phyloP scores from a whole-genome alignment of 2,888 invertebrate genomes.

The Tetragonula carbonaria region DNA sequence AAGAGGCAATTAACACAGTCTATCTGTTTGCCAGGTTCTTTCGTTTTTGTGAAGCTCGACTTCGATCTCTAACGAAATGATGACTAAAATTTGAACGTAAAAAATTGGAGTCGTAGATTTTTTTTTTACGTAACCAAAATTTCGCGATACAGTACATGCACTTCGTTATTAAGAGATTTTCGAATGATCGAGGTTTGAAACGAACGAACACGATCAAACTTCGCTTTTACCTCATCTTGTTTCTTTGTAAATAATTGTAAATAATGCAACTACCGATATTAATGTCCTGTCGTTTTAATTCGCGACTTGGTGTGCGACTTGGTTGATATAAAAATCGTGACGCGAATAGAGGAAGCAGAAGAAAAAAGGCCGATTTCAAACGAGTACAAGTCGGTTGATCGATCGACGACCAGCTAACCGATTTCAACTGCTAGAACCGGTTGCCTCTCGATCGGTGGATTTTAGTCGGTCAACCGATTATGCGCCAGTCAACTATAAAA shows the following conservation, averaged over 20 bases:
- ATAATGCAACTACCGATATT: neutral
- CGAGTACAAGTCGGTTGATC: slow-evolving; percentile 25
- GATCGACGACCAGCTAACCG: slow-evolving; percentile 20
- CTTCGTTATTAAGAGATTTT: no score
- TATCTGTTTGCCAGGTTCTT: no score
- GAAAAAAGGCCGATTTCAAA: slow-evolving; percentile 24
- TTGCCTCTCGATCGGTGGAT: slow-evolving; percentile 30
- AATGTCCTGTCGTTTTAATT: no score
- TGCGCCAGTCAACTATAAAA: neutral
- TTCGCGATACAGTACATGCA: no score
- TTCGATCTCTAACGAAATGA: no score
- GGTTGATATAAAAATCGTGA: neutral
- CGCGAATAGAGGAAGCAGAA: slow-evolving; percentile 4
- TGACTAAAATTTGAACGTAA: no score
- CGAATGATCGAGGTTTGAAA: neutral
- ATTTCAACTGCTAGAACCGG: slow-evolving; percentile 48
- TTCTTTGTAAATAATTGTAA: neutral
- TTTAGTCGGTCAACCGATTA: slow-evolving; percentile 34
- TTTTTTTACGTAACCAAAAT: no score
- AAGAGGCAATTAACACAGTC: no score
- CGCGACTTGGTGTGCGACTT: no score
- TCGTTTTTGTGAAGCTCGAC: no score
- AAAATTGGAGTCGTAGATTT: no score
- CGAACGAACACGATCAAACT: neutral
- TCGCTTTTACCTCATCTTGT: neutral